Base-by-base conservation (phyloP, 2,113 vertebrate genomes). In the Ciconia boyciana region DNA sequence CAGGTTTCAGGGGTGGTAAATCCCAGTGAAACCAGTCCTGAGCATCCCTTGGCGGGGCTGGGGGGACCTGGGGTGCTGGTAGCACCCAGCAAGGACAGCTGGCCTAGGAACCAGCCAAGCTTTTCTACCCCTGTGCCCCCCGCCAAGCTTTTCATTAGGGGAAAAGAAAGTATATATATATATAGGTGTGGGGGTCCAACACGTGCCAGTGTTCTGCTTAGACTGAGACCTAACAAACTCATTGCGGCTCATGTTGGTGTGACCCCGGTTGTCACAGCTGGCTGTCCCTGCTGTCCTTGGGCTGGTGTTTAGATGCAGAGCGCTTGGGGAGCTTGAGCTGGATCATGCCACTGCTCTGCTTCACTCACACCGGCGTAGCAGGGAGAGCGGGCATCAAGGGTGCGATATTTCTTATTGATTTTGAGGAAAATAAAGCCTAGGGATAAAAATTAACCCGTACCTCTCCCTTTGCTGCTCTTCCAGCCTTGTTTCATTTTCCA, bases 341-440 rank as follows among this genome's bases (percentile, higher is more conserved):
- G 39, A 3, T 41, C 78, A 14, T 62, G 41, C 34, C 39, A 3
- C 28, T 2, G n/a, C 43, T 66, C 64, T 21, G 12, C 77, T 88
- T 16, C 1, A 3, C 51, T 72, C 3, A 0, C 1, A 2, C 78
- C 11, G 5, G 52, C 1, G 0, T 12, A 10, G 49, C 43, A 11
- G 36, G n/a, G 48, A 65, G 46, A 79, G 10, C 1, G 1, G 32
- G 60, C 2, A 2, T 64, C 46, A 34, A 32, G 44, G 60, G 28
- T 25, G 25, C 0, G 3, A 72, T 18, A 48, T 70, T 68, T 85
- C 66, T 10, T 51, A 65, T 49, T 70, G 39, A 29, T 61, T 61
- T 39, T 24, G 64, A 72, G 58, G 36, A 83, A 92, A 83, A 83
- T 34, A 83, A 70, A 92, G 14, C 26, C 43, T 3, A 0, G 1